Evolutionary conservation across 2,888 invertebrate species (phyloP), one percentile per base, ranked within the genome.

Genomic region (Nasonovia ribisnigri): DNA sequence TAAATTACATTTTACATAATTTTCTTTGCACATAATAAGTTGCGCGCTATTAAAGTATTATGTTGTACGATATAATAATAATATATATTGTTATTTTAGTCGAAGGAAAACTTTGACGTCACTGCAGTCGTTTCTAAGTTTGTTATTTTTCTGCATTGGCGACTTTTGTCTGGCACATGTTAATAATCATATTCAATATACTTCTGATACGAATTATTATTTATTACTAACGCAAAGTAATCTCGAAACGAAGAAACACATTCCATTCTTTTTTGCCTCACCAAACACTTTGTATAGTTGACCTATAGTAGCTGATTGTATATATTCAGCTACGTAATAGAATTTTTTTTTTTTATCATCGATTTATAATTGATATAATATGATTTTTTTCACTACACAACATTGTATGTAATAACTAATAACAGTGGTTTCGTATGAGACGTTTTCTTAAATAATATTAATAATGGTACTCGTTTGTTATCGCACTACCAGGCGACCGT

Each of bases 241-340:
- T 77, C 77, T 77, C 77, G 20, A 77, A 77, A 77, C 36, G 67
- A 77, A 77, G 77, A 77, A 77, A 77, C 77, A 77, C 77, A 77
- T 77, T 77, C 77, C 36, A 36, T 77, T 77, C 36, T 77, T 77
- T 77, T 77, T 77, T 77, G 36, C 77, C 20, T 20, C 20, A 77
- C 36, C 20, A 77, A 77, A 77, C 77, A 77, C 36, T 77, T 77
- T 36, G 67, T 36, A 36, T 77, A 42, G 36, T 77, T 77, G 77
- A 77, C 77, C 77, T 77, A 77, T 77, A 77, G 77, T 36, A 77
- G 77, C 77, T 36, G 77, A 77, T 77, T 77, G 77, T 77, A 20
- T 77, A 20, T 36, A 77, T 77, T 36, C 36, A 77, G 67, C 67
- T 77, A 77, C 77, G 77, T 77, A 77, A 77, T 36, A 77, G 77